Base-by-base conservation (phyloP, 2,113 vertebrate genomes). In the Agelaius phoeniceus region DNA sequence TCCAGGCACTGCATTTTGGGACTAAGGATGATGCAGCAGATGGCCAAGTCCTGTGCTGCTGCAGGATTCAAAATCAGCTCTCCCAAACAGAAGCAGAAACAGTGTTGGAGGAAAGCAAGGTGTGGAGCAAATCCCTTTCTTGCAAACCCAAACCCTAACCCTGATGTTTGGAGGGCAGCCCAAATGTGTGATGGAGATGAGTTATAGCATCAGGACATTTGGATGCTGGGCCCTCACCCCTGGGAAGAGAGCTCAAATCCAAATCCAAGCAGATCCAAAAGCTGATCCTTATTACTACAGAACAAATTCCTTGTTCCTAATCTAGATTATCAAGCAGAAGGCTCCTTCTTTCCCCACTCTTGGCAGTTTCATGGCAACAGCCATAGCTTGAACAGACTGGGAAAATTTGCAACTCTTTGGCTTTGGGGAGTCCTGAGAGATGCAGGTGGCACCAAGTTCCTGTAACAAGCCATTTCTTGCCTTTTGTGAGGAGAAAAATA, bases 201-300 rank as follows among this genome's bases (percentile, higher is more conserved):
- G 57, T 31, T 81, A 35, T 10, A 65, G 58, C 33, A 48, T 8
- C 35, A 44, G 80, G 26, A 27, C 0, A 0, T 28, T 41, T 0
- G 17, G n/a, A 0, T 3, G 13, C 13, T 41, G 10, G n/a, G 13
- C 13, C 17, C 37, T 62, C n/a, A n/a, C 1, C 16, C 33, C 35
- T 13, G 37, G 58, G 39, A 75, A 82, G 15, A 16, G 61, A 46
- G 31, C n/a, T 80, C 31, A 65, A 37, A 63, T n/a, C 28, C 54
- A 46, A 8, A 73, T 52, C 52, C 17, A 65, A n/a, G 4, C 51
- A 51, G 52, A 67, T 55, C 15, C 65, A 57, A 79, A 91, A 62
- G 9, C 18, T 79, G 46, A 1, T 65, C 46, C 46, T 79, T 62
- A 84, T 33, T 76, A 9, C 31, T 39, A 20, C 0, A 1, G 54